These are phyloP conservation scores for Lophotriccus pileatus DNA, from an alignment of 2,797 vertebrate species.

Conservation along the genomic window DNA sequence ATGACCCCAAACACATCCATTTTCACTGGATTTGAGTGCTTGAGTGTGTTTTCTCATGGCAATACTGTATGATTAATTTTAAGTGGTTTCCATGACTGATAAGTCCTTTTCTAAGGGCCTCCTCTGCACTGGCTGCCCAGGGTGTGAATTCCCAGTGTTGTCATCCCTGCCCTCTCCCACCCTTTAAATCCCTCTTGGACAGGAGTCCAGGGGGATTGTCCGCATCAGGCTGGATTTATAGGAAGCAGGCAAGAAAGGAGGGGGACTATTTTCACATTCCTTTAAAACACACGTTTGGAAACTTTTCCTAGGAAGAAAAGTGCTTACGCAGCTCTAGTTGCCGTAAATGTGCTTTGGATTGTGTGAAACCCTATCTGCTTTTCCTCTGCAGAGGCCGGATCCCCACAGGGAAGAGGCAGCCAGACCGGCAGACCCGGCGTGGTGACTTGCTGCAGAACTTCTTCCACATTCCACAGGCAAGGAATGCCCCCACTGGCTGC, in stretches of 20 bases:
- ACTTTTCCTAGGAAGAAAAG: conserved; percentile 40
- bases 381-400: conserved; percentile 26
- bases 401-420: background rate
- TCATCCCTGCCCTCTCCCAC: background rate
- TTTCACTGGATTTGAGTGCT: background rate
- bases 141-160: background rate
- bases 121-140: background rate
- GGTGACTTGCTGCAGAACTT: background rate
- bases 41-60: background rate
- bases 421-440: background rate
- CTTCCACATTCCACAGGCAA: background rate
- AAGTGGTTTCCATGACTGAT: background rate
- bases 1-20: background rate
- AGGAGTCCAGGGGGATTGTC: background rate
- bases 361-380: conserved; percentile 59
- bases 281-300: conserved; percentile 9
- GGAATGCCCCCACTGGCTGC: background rate
- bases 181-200: background rate
- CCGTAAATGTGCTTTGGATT: conserved; percentile 61
- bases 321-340: conserved; percentile 38
- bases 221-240: background rate
- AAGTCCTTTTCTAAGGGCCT: background rate
- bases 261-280: conserved; percentile 28
- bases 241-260: background rate
- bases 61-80: background rate